Conservation (phyloP, 2,797 vertebrate genomes). For the Tauraco hartlaubi region DNA sequence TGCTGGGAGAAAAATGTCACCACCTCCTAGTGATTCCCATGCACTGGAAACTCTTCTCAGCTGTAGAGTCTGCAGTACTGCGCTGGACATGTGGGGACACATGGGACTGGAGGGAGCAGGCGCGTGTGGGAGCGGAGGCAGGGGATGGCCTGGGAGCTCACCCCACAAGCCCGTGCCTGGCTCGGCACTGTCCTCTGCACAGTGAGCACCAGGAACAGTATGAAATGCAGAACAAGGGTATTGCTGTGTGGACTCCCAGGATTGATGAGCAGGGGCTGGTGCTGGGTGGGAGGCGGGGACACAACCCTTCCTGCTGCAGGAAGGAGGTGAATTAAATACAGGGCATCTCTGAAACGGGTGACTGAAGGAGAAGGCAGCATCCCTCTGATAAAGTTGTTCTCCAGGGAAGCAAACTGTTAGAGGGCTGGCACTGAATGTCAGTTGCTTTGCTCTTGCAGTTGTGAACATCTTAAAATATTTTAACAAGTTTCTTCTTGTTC, state of each 20-base stretch:
- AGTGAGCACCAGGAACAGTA: neutral
- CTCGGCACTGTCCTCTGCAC: neutral
- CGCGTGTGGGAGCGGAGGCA: fast-evolving
- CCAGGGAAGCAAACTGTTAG: neutral
- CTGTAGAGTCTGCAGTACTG: neutral
- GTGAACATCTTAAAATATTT: neutral
- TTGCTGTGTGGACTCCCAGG: neutral
- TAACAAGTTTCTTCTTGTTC: slow-evolving; percentile 21
- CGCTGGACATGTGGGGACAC: fast-evolving
- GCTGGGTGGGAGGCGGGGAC: fast-evolving
- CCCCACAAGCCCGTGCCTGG: neutral
- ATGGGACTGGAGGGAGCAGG: neutral
- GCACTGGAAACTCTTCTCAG: neutral
- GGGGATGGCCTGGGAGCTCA: neutral
- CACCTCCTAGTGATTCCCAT: neutral
- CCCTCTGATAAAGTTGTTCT: neutral
- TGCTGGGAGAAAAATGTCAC: slow-evolving; percentile 8
- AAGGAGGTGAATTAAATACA: neutral
- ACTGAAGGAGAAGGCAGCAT: neutral
- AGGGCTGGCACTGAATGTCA: neutral
- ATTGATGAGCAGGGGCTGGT: neutral
- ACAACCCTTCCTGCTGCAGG: fast-evolving
- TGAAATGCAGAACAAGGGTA: neutral
- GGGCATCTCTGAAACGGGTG: neutral
- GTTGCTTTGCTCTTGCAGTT: neutral